Percentiles rank a stretch among this genome's conserved stretches.
phyloP scores from a whole-genome alignment of 1,140 invertebrate genomes.

The Argopecten irradians region DNA sequence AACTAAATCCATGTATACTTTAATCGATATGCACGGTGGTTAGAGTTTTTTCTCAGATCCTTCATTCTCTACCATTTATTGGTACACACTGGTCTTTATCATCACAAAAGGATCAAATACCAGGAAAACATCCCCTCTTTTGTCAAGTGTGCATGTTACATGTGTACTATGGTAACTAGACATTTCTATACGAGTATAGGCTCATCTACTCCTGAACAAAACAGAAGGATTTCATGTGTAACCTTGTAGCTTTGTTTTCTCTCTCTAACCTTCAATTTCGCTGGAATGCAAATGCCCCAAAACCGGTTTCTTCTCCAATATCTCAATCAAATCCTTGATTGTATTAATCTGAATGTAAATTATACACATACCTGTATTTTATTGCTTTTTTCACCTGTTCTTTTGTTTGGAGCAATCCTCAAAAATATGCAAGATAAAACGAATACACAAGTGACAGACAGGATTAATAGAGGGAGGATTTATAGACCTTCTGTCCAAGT shows the following conservation, averaged over 20 bases:
- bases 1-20: not conserved
- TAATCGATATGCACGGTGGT: not conserved
- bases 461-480: not conserved
- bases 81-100: not conserved
- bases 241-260: too few species aligned
- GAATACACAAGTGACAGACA: not conserved
- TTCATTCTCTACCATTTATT: not conserved
- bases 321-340: not conserved
- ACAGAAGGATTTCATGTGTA: not conserved
- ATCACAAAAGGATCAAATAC: not conserved
- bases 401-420: not conserved
- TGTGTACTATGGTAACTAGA: not conserved
- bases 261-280: not conserved
- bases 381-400: not conserved
- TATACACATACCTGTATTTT: not conserved
- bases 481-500: not conserved
- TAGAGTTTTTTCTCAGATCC: not conserved
- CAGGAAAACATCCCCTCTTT: not conserved
- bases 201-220: not conserved
- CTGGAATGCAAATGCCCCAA: not conserved
- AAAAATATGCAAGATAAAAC: not conserved
- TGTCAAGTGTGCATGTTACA: not conserved
- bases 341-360: not conserved
- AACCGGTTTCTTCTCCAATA: slow-evolving; percentile 4
- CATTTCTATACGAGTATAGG: not conserved